Evolutionary conservation across 2,888 invertebrate species (phyloP), one percentile per base, ranked within the genome.

Genomic region (Salticus scenicus): DNA sequence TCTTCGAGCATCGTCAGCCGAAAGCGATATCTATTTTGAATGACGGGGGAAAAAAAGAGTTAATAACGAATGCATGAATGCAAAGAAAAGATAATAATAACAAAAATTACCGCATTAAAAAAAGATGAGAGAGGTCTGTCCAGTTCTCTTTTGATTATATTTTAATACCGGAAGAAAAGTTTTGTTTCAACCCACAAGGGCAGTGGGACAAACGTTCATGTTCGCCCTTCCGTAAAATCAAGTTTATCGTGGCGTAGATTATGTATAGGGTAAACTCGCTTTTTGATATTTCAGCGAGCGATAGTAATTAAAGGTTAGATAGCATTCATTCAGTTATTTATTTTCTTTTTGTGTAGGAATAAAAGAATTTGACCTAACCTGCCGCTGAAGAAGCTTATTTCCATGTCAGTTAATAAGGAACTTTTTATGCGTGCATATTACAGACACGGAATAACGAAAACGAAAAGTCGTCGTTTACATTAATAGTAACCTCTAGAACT

Each of bases 131-230:
- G 20, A 57, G 57, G 42, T 47, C 24, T 57, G 57, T 57, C 57
- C 57, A 57, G 24, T 57, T 47, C 57, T 57, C 5, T 57, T 57
- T 57, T 57, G 57, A 57, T 57, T 20, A 24, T 57, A 57, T 57
- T 57, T 57, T 57, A 41, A 75, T 81, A 81, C 81, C 81, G 81
- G 81, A 81, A 81, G 81, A 81, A 70, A 70, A 69, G 27, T 24
- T 51, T 41, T 81, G 47, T 67, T 74, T 67, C 69, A 80, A 80
- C 75, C 74, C 81, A 81, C 81, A 81, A 81, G 81, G 81, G 81
- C 75, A 81, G 81, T 81, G 28, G 81, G 81, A 81, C 81, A 81
- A 81, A 81, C 81, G 81, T 81, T 81, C 81, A 81, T 5, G 81
- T 17, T 74, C 75, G 64, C 20, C 75, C 70, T 81, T 69, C 57